Conservation (phyloP, 2,113 vertebrate species). For the Emydocephalus ijimae region DNA sequence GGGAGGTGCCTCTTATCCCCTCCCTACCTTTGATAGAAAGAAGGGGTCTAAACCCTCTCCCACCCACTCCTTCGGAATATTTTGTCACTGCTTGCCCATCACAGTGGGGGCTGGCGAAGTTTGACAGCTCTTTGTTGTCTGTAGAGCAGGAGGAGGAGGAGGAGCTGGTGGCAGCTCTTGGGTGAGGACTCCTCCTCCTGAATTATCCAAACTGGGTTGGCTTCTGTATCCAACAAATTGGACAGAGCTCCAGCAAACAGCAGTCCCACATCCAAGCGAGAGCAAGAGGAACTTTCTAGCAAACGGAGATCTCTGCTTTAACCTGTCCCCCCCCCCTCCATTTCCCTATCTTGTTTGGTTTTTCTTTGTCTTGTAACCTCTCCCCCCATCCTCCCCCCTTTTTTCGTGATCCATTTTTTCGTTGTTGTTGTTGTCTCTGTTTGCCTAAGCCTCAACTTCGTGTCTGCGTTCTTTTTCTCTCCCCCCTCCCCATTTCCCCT, state of each 20-base stretch:
- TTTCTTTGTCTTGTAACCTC: not conserved
- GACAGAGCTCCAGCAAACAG: slow-evolving; percentile 85
- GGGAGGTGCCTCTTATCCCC: not conserved
- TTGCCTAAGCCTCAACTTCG: not conserved
- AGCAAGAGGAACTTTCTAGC: slow-evolving; percentile 83
- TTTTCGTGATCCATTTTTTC: not conserved
- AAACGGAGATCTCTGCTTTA: slow-evolving; percentile 71
- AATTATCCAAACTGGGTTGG: slow-evolving; percentile 98
- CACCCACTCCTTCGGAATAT: slow-evolving; percentile 56
- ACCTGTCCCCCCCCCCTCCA: not conserved
- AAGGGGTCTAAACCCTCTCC: not conserved
- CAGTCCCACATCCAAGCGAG: slow-evolving; percentile 94
- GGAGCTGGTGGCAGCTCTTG: slow-evolving; percentile 77
- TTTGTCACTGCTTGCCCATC: slow-evolving; percentile 79
- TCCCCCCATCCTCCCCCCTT: not conserved
- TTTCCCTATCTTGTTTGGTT: not conserved
- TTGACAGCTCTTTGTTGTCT: slow-evolving; percentile 99
- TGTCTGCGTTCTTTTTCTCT: not conserved
- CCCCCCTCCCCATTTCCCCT: not conserved
- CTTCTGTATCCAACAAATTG: slow-evolving; percentile 96
- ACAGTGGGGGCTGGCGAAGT: slow-evolving; percentile 79
- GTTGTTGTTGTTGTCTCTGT: too few relatives aligned
- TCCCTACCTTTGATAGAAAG: not conserved
- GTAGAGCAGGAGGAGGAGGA: slow-evolving; percentile 66
- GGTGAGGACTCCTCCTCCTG: slow-evolving; percentile 96